These are phyloP conservation scores for Biston betularia DNA, from an alignment of 2,888 invertebrate species.

Conservation along the genomic window DNA sequence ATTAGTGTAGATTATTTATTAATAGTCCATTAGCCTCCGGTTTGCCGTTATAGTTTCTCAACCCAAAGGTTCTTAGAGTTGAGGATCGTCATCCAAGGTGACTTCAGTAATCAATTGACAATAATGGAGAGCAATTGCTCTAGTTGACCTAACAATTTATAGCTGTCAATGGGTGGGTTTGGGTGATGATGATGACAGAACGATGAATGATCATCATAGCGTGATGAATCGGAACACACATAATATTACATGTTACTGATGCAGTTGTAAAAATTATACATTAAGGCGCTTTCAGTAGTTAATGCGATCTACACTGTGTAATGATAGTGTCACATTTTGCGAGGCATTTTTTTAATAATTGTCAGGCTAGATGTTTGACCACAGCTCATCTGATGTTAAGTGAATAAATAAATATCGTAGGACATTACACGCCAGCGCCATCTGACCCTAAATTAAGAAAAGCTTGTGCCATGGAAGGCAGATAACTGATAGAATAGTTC, in stretches of 20 bases:
- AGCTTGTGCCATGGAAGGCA: too few species aligned
- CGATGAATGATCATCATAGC: background rate
- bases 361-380: too few species aligned
- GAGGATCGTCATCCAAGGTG: background rate
- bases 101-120: slow-evolving; percentile 10
- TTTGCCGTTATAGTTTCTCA: background rate
- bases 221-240: background rate
- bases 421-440: too few species aligned
- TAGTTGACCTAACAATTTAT: slow-evolving; percentile 9
- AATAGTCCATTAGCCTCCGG: too few species aligned
- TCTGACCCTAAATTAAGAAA: too few species aligned
- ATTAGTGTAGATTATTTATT: too few species aligned
- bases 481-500: too few species aligned
- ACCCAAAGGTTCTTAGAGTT: background rate
- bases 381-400: too few species aligned
- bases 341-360: too few species aligned
- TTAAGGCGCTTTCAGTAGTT: too few species aligned
- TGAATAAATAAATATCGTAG: too few species aligned
- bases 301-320: background rate
- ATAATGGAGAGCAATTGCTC: slow-evolving; percentile 15
- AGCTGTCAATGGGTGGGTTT: background rate
- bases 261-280: background rate
- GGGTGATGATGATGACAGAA: background rate
- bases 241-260: background rate
- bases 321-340: background rate